Conservation (phyloP, 2,797 vertebrate genomes). For the Thripadectes ignobilis region DNA sequence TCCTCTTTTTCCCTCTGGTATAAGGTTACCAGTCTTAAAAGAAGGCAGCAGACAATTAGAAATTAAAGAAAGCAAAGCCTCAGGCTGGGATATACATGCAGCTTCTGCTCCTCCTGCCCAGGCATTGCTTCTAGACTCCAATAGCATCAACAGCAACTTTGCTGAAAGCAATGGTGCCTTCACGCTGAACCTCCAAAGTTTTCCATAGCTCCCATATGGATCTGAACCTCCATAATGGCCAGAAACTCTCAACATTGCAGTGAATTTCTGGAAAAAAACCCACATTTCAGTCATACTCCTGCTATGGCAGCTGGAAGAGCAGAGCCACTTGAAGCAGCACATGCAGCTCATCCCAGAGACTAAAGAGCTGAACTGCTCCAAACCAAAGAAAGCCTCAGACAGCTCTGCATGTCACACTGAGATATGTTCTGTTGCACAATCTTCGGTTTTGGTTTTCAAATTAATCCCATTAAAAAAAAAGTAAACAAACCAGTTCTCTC, state of each 20-base stretch:
- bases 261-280: not conserved
- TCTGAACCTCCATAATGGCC: accelerated
- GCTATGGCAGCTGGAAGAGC: not conserved
- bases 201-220: accelerated
- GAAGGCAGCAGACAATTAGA: not conserved
- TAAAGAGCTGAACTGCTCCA: not conserved
- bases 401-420: not conserved
- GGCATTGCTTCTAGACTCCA: not conserved
- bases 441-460: not conserved
- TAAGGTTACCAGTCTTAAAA: not conserved
- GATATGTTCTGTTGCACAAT: not conserved
- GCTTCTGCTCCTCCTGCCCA: not conserved
- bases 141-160: not conserved
- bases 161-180: not conserved
- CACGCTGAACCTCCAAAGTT: not conserved
- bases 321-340: not conserved
- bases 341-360: not conserved
- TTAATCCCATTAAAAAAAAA: not conserved
- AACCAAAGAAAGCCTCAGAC: not conserved
- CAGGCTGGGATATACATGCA: accelerated
- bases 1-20: not conserved
- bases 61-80: not conserved
- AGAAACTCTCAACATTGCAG: not conserved
- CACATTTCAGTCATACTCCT: not conserved
- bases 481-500: not conserved